Base-by-base conservation (phyloP, 2,113 vertebrate genomes). In the Toxotes chatareus region DNA sequence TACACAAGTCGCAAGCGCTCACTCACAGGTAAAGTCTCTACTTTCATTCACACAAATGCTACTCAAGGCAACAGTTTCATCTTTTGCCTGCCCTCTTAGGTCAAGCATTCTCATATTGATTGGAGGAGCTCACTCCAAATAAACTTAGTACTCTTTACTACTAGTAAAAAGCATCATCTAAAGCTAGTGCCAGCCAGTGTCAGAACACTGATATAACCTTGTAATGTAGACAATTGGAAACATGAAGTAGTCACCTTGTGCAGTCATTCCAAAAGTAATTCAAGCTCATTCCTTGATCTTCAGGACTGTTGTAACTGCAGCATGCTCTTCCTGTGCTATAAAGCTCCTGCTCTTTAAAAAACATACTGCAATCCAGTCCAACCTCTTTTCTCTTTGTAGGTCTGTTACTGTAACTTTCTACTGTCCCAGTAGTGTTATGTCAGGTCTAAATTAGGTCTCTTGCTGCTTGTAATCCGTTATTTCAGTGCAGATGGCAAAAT, bases 21-120 rank as follows among this genome's bases (percentile, higher is more conserved):
- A 0, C 95, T 98, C 64, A 95, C 97, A 95, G 98, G 98, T 99
- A 91, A 86, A 66, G 11, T 38, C 19, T 31, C 5, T 5, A 8
- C 6, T 51, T 64, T 34, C 23, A 42, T 32, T 64, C 19, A 59
- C 51, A 49, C 56, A 10, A 16, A 62, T 46, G 46, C 65, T 27
- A 21, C 56, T 55, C 62, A 38, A 36, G 68, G 21, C 31, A 62
- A 34, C 12, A 10, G 13, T 60, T 84, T 73, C 19, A 27, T 82
- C 51, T 46, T 4, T 44, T n/a, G 17, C 71, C 57, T 63, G 19
- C 70, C 34, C 21, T 66, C 32, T 46, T 10, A 49, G 53, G 61
- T 81, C 38, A 61, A 56, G 21, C 34, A 6, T 34, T 57, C 34
- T 71, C 59, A 62, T 7, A 19, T 46, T 40, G 49, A 51, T n/a